Evolutionary conservation across 2,113 vertebrate genomes (phyloP), one percentile per base, ranked within the genome.

Genomic region (Tringa solitaria): DNA sequence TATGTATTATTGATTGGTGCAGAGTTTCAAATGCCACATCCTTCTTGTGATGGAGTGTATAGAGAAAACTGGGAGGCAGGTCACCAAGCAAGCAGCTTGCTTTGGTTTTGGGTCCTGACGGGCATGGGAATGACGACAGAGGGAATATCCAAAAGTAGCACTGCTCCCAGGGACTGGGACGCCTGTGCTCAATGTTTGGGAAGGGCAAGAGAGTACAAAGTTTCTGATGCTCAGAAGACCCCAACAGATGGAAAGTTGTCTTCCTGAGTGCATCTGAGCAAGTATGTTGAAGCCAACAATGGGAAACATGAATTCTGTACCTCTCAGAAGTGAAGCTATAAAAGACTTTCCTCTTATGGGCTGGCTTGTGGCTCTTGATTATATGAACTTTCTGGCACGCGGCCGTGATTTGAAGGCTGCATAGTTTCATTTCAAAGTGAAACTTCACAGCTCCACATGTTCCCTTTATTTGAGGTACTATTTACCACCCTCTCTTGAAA

Each of bases 321-420:
- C 67, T 87, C 90, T 82, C 68, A 79, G 74, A 94, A 61, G 57
- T 41, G 54, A 87, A 91, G 53, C 59, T 77, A 39, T 61, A 74
- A 76, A 93, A 95, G 77, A 72, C 32, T 94, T 80, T 94, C 94
- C 80, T 96, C 90, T 95, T 92, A 96, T 45, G 69, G 95, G 39
- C 61, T 92, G 82, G 57, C 73, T 93, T 86, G 60, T 81, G 86
- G 45, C 73, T 93, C 60, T 92, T 96, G 91, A 89, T 89, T 91
- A 93, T 65, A 91, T 23, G 77, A 92, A 91, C 74, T 41, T 93
- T 61, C 63, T 95, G 91, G 89, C 92, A 92, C 2, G 8, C 2
- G 4, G 81, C 77, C 94, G 89, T 87, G 72, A 87, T 82, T 83
- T 91, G 81, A 89, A 93, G 67, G 85, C 75, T 92, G 87, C 72